phyloP scores from a whole-genome alignment of 2,888 invertebrate genomes.

The Smittia sp. region DNA sequence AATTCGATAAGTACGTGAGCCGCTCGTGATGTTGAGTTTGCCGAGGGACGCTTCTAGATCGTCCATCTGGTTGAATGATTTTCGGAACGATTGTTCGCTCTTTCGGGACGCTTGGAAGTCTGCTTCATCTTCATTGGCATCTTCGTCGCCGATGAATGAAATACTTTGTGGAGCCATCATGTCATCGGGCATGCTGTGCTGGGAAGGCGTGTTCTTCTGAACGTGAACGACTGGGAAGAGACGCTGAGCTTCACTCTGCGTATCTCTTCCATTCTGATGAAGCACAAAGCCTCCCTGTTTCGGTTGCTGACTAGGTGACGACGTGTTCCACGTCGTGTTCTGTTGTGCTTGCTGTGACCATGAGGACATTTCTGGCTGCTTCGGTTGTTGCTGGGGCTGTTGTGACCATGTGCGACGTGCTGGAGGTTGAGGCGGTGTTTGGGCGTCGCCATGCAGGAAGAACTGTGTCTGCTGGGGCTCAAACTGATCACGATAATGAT shows the following conservation, averaged over 20 bases:
- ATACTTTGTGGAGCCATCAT: conserved; percentile 94
- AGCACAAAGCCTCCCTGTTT: conserved; percentile 58
- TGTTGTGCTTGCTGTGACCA: conserved; percentile 49
- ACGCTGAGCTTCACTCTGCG: conserved; percentile 46
- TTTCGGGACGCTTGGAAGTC: conserved; percentile 42
- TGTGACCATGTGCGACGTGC: conserved; percentile 69
- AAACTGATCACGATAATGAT: conserved; percentile 44
- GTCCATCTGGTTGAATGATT: conserved; percentile 51
- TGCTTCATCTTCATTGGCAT: conserved; percentile 53
- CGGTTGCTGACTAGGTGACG: conserved; percentile 17
- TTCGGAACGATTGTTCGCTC: conserved; percentile 45
- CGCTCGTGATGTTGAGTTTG: conserved; percentile 80
- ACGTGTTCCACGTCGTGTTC: conserved; percentile 51
- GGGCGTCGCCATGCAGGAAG: conserved; percentile 47
- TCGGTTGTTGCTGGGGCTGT: conserved; percentile 42
- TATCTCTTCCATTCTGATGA: conserved; percentile 67
- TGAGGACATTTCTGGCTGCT: conserved; percentile 50
- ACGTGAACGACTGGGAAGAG: conserved; percentile 57
- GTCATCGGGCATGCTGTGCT: conserved; percentile 63
- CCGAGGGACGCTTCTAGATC: conserved; percentile 65
- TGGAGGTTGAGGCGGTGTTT: conserved; percentile 51
- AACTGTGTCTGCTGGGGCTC: conserved; percentile 45
- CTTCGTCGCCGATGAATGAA: conserved; percentile 79
- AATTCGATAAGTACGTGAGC: conserved; percentile 83
- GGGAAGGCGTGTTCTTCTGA: conserved; percentile 61